Conservation (phyloP, 2,797 vertebrate genomes). For the Clarias platycephalus region DNA sequence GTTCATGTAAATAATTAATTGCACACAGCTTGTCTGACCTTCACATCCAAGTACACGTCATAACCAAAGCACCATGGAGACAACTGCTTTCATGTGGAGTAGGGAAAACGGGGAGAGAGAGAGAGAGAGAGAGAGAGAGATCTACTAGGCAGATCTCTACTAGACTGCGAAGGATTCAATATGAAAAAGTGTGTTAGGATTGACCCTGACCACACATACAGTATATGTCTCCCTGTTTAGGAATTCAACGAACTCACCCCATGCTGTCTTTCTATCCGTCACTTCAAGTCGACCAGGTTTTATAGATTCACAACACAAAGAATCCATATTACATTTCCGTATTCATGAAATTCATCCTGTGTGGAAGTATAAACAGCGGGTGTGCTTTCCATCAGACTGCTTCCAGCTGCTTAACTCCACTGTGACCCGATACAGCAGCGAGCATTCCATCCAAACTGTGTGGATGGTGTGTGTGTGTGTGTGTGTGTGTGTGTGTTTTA, state of each 20-base stretch:
- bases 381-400: slow-evolving; percentile 23
- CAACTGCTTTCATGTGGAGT: neutral
- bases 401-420: slow-evolving; percentile 20
- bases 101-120: neutral
- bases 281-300: neutral
- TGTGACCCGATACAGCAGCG: slow-evolving; percentile 6
- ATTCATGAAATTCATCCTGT: slow-evolving; percentile 35
- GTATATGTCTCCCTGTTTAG: neutral
- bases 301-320: neutral
- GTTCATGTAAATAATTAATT: slow-evolving; percentile 34
- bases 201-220: neutral
- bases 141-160: neutral
- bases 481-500: neutral
- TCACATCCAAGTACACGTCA: slow-evolving; percentile 19
- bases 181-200: neutral
- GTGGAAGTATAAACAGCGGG: slow-evolving; percentile 25
- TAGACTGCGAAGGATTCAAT: neutral
- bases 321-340: neutral
- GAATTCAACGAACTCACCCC: neutral
- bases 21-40: slow-evolving; percentile 13
- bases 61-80: slow-evolving; percentile 15
- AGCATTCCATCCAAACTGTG: neutral
- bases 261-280: neutral
- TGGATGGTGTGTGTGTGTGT: neutral
- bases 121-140: neutral